These are phyloP conservation scores for Nothoprocta perdicaria DNA, from an alignment of 2,113 vertebrate genomes.

Conservation along the genomic window DNA sequence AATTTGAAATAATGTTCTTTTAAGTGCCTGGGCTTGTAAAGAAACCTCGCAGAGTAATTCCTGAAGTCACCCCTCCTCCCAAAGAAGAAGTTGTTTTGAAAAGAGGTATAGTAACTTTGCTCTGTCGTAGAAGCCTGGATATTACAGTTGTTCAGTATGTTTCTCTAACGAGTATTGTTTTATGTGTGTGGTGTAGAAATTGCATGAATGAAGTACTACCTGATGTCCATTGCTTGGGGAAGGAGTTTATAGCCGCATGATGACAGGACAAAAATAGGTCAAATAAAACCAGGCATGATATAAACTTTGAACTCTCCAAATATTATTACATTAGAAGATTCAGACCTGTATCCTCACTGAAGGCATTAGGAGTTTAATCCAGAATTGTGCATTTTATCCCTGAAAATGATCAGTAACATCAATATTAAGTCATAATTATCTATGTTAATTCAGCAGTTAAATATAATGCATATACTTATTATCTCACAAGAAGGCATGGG, in stretches of 20 bases:
- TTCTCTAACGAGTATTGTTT: not conserved
- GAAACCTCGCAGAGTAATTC: constrained; percentile 82
- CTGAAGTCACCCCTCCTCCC: constrained; percentile 79
- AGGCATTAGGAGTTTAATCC: not conserved
- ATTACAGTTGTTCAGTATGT: not conserved
- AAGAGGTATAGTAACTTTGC: constrained; percentile 77
- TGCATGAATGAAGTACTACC: not conserved
- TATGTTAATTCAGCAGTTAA: not conserved
- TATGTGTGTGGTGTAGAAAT: not conserved
- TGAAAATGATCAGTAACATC: not conserved
- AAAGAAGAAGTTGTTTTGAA: constrained; percentile 85
- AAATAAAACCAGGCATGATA: not conserved
- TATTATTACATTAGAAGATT: not conserved
- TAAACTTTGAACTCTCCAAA: not conserved
- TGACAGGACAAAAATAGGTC: not conserved
- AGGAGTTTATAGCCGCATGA: not conserved
- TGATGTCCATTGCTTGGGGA: not conserved
- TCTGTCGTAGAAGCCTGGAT: not conserved
- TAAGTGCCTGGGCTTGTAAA: constrained; percentile 81
- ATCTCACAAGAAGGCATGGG: not conserved
- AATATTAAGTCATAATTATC: not conserved
- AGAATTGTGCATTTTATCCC: not conserved
- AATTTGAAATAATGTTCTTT: constrained; percentile 78
- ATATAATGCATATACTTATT: not conserved
- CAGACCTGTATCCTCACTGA: not conserved